A percentile compares a stretch with the other conserved stretches of the same genome.
phyloP scores from a whole-genome alignment of 53 echinoderm and acorn worm genomes.

The Pentamera pediparva region DNA sequence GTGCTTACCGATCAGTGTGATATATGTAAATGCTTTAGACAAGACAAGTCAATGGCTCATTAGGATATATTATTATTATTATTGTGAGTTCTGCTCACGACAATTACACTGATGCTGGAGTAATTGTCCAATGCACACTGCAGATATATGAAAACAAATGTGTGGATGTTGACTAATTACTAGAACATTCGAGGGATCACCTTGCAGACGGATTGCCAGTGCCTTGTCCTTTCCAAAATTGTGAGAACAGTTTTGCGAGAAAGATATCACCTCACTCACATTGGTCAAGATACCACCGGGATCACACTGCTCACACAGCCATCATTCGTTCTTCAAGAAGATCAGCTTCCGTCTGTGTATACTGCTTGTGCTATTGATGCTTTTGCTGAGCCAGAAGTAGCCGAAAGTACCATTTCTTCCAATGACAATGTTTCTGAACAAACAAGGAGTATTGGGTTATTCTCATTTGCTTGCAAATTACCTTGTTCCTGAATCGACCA shows the following conservation, averaged over 20 bases:
- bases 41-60: no score
- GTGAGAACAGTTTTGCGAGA: conserved; percentile 11
- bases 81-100: no score
- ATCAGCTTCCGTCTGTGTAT: no score
- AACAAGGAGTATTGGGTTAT: conserved; percentile 23
- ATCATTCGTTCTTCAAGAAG: conserved; percentile 14
- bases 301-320: conserved; percentile 13
- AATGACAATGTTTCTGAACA: conserved; percentile 7
- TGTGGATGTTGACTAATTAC: conserved; percentile 19
- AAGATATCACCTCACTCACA: conserved; percentile 29
- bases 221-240: conserved; percentile 17
- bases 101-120: conserved; percentile 22
- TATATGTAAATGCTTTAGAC: no score
- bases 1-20: no score
- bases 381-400: conserved; percentile 9
- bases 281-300: conserved; percentile 24
- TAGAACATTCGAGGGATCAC: conserved; percentile 22
- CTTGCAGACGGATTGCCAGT: conserved; percentile 14
- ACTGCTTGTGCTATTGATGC: conserved; percentile 5
- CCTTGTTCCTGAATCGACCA: conserved; percentile 29
- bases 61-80: no score
- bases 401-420: no score
- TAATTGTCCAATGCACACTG: conserved; percentile 4
- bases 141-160: conserved; percentile 15
- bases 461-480: conserved; percentile 29